These are phyloP conservation scores for Trichonephila clavata DNA, from an alignment of 1,140 invertebrate species.

Conservation along the genomic window DNA sequence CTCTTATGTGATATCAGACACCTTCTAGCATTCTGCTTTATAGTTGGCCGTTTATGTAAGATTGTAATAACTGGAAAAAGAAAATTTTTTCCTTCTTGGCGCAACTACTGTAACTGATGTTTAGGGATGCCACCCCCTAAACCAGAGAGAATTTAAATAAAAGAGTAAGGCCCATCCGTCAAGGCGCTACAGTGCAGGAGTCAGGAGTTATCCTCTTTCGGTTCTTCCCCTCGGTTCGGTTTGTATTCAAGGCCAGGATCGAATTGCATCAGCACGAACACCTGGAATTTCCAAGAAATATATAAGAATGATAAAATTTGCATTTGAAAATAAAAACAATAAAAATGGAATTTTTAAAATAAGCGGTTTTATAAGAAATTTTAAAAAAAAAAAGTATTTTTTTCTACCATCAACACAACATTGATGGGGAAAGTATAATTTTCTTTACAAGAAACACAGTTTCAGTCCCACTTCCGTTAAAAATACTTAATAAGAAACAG, in stretches of 20 bases:
- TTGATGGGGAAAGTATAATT: too few species aligned
- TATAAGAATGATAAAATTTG: too few species aligned
- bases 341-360: neutral
- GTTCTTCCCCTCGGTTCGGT: constrained; percentile 86
- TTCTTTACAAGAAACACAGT: too few species aligned
- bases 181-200: constrained; percentile 99
- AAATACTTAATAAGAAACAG: too few species aligned
- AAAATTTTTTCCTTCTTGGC: neutral
- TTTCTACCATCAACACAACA: too few species aligned
- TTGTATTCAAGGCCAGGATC: constrained; percentile 97
- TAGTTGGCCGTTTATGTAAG: neutral
- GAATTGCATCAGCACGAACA: constrained; percentile 98
- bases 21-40: neutral
- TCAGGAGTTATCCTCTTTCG: constrained; percentile 86
- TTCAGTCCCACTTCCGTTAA: too few species aligned
- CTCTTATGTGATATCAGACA: neutral
- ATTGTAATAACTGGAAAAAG: neutral
- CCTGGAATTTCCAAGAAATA: constrained; percentile 83
- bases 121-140: constrained; percentile 30
- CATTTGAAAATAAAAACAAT: neutral
- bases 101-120: neutral
- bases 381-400: neutral
- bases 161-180: constrained; percentile 92
- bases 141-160: constrained; percentile 79
- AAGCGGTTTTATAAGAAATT: neutral